phyloP scores from a whole-genome alignment of 2,888 invertebrate species.

The Pristionchus japonicus region DNA sequence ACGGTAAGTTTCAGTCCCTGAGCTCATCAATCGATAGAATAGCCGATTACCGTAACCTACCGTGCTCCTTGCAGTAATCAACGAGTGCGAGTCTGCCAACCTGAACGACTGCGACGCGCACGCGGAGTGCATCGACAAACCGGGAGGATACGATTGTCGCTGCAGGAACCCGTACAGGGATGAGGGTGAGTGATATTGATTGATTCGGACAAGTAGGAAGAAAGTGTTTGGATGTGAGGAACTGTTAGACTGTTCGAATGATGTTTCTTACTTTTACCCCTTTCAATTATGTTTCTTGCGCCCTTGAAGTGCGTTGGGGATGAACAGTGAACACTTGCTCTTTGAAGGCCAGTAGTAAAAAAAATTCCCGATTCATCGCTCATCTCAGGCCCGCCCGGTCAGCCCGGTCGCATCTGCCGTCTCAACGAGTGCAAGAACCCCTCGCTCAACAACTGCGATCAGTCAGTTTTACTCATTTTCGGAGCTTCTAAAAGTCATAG shows the following conservation, averaged over 20 bases:
- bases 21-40: no score
- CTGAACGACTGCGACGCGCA: conserved; percentile 74
- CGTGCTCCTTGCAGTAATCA: conserved; percentile 64
- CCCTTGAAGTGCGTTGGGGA: not conserved
- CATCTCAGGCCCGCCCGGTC: conserved; percentile 52
- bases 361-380: no score
- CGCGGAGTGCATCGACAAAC: conserved; percentile 72
- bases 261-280: no score
- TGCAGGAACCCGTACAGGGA: conserved; percentile 69
- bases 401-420: conserved; percentile 70
- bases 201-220: no score
- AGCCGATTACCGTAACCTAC: not conserved
- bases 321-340: not conserved
- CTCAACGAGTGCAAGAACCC: conserved; percentile 69
- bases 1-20: conserved; percentile 56
- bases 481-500: not conserved
- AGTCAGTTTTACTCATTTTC: no score
- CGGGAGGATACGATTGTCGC: conserved; percentile 70
- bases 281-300: not conserved
- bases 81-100: conserved; percentile 73
- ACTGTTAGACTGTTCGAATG: no score
- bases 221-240: no score
- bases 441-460: conserved; percentile 68
- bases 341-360: not conserved
- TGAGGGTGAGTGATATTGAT: conserved; percentile 52